A percentile compares a stretch with the other conserved stretches of the same genome.
phyloP scores from a whole-genome alignment of 2,113 vertebrate genomes.

The Bungarus multicinctus region DNA sequence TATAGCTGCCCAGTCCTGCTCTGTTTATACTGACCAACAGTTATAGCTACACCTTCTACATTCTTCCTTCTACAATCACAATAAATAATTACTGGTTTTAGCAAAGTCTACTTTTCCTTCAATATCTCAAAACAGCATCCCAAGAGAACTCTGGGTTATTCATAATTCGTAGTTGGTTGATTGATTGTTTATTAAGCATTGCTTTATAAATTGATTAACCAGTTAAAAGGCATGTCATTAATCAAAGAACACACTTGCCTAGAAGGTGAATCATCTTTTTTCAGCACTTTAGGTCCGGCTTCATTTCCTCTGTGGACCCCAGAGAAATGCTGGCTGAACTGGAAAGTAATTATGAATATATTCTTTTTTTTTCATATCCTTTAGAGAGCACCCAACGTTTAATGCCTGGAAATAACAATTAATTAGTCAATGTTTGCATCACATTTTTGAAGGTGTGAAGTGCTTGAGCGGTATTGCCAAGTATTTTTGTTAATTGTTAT shows the following conservation, averaged over 20 bases:
- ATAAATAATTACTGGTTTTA: not conserved
- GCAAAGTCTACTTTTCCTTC: not conserved
- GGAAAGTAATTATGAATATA: not conserved
- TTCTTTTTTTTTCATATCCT: not conserved
- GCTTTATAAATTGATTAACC: not conserved
- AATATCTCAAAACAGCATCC: not conserved
- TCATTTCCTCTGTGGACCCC: not conserved
- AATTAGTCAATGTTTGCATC: constrained; percentile 10
- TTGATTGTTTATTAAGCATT: not conserved
- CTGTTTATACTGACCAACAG: not conserved
- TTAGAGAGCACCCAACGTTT: not conserved
- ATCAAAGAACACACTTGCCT: not conserved
- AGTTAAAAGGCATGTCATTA: not conserved
- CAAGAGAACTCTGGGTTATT: not conserved
- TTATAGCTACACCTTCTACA: not conserved
- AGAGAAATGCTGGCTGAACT: not conserved
- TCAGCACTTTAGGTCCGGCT: not conserved
- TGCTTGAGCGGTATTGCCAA: not conserved
- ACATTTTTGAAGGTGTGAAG: constrained; percentile 1
- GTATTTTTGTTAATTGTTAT: constrained; percentile 14
- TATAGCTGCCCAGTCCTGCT: not conserved
- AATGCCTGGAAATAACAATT: not conserved
- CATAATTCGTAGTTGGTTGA: not conserved
- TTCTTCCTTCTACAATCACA: too few relatives aligned
- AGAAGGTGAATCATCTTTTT: not conserved